Evolutionary conservation across 2,113 vertebrate species (phyloP), one percentile per base, ranked within the genome.

Genomic region (Trichomycterus rosablanca): DNA sequence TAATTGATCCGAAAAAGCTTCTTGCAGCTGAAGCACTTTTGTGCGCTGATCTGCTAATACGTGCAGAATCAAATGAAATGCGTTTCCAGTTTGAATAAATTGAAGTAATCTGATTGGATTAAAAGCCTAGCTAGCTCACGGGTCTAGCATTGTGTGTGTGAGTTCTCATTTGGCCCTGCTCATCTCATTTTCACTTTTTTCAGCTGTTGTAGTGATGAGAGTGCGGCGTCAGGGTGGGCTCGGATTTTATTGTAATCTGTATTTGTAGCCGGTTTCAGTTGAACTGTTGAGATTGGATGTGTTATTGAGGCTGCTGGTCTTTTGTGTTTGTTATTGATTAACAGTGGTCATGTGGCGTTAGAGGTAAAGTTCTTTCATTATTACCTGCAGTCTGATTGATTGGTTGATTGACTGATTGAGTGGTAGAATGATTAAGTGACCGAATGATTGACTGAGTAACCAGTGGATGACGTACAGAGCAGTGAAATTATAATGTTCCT

Each of bases 51-150:
- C 63, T 52, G 46, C 11, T 61, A 48, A 49, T 26, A 39, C 57
- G 39, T 12, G 20, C 50, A 12, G 66, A 48, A 56, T 48, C 18
- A 55, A 55, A 62, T 23, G 49, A 49, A 54, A 51, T 64, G 39
- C 49, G n/a, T 51, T 54, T 71, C 20, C 4, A 18, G 16, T 22
- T 48, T 58, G 24, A 57, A 63, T 46, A 39, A 56, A 63, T 67
- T 72, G 66, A n/a, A 66, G 68, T 50, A 22, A 44, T 75, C 57
- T 80, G 80, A 84, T 84, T 76, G 80, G 81, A 86, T 84, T 83
- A 83, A 62, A 26, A 56, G 70, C 72, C 59, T 74, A 63, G 70
- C 74, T 62, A 58, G 63, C 74, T 83, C 82, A 84, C 80, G 79
- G 70, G 80, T 79, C 30, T 7, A 35, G 11, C 12, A 54, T 14